Evolutionary conservation across 2,888 invertebrate genomes (phyloP).

Genomic region (Melipona bicolor): DNA sequence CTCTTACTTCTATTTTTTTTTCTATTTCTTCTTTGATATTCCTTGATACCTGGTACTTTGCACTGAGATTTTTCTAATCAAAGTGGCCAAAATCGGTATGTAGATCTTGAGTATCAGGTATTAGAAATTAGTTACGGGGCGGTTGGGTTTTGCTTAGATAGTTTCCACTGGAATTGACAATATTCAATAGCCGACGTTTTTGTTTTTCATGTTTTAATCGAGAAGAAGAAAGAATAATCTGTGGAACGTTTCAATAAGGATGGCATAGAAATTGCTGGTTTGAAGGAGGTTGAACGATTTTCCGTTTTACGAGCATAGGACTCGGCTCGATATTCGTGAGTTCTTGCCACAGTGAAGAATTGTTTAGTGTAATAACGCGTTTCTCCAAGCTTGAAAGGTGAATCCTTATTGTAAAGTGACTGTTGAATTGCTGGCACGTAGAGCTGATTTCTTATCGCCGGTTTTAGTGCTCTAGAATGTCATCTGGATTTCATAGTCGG

Average conservation of each 20-base stretch:
- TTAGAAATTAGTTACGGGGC: background rate
- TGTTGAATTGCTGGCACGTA: slow-evolving; percentile 8
- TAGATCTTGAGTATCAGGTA: background rate
- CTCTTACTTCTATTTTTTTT: background rate
- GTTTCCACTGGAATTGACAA: background rate
- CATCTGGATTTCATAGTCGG: slow-evolving; percentile 56
- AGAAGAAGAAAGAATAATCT: background rate
- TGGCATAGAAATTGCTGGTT: slow-evolving; percentile 7
- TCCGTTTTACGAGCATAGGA: slow-evolving; percentile 10
- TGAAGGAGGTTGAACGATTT: slow-evolving; percentile 4
- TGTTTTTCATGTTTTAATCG: slow-evolving; percentile 8
- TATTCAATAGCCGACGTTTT: background rate
- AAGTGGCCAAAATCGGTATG: background rate
- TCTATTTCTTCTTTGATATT: background rate
- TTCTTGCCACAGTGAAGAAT: slow-evolving; percentile 1
- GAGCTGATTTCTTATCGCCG: background rate
- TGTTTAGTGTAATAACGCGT: slow-evolving; percentile 34
- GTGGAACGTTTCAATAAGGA: background rate
- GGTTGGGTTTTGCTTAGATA: background rate
- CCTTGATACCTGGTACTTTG: background rate
- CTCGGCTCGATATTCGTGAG: background rate
- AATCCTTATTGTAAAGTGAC: slow-evolving; percentile 35
- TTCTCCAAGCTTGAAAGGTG: background rate
- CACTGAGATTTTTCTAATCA: background rate
- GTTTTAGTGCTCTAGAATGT: slow-evolving; percentile 59